These are phyloP conservation scores for Cecidostiba fungosa DNA, from an alignment of 2,888 invertebrate species.

Conservation along the genomic window DNA sequence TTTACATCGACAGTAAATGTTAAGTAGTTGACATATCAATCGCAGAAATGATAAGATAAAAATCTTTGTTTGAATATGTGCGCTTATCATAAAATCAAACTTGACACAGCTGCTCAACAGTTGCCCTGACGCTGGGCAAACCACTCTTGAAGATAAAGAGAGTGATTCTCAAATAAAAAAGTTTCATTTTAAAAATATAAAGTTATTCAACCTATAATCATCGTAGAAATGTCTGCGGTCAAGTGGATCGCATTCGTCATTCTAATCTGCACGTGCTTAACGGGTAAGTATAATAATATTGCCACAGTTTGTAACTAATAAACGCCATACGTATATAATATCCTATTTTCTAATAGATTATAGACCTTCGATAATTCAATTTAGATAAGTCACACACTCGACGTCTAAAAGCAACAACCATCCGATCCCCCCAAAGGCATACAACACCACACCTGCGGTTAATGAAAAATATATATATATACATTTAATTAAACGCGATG, in stretches of 20 bases:
- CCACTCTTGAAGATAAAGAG: neutral
- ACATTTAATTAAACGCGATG: neutral
- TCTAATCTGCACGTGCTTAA: neutral
- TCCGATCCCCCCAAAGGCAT: neutral
- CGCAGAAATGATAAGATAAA: neutral
- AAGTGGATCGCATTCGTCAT: neutral
- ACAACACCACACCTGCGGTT: neutral
- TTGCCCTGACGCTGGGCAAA: neutral
- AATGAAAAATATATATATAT: neutral
- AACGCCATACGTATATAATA: neutral
- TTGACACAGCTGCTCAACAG: neutral
- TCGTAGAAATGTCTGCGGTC: neutral
- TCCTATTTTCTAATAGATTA: neutral
- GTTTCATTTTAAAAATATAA: neutral
- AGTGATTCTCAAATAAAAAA: neutral
- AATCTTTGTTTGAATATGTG: neutral
- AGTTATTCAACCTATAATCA: neutral
- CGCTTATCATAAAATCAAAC: neutral
- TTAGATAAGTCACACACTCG: neutral
- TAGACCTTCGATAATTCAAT: neutral
- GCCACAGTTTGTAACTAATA: neutral
- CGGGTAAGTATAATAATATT: constrained; percentile 9
- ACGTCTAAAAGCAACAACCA: neutral
- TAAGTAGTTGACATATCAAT: neutral
- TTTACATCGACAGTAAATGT: neutral